phyloP scores from a whole-genome alignment of 2,797 vertebrate species.

The Sandelia bainsii region DNA sequence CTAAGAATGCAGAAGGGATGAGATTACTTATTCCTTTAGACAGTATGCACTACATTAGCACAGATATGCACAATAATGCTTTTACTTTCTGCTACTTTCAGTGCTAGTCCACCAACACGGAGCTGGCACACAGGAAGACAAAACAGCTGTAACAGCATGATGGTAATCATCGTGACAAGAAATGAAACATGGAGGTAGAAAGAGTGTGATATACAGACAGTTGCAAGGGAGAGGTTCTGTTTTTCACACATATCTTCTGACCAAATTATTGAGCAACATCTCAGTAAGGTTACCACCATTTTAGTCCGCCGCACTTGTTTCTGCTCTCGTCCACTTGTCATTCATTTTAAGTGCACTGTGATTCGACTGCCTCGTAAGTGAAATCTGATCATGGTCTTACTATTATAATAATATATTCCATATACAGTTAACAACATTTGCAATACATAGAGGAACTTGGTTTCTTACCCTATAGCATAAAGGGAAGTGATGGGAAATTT shows the following conservation, averaged over 20 bases:
- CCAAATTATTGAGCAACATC: neutral
- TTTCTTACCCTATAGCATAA: slow-evolving; percentile 90
- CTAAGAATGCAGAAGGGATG: slow-evolving; percentile 63
- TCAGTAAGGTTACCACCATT: neutral
- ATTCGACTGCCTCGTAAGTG: neutral
- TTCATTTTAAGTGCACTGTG: neutral
- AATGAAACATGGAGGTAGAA: slow-evolving; percentile 34
- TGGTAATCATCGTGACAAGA: slow-evolving; percentile 11
- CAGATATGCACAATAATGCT: neutral
- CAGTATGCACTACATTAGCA: neutral
- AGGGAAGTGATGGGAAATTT: slow-evolving; percentile 83
- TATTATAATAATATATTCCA: neutral
- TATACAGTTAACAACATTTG: neutral
- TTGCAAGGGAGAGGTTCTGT: neutral
- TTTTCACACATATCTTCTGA: slow-evolving; percentile 8
- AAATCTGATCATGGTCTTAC: neutral
- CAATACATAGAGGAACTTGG: neutral
- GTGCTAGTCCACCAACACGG: neutral
- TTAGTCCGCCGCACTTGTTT: neutral
- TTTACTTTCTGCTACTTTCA: slow-evolving; percentile 1
- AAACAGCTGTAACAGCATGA: neutral
- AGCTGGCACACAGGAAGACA: neutral
- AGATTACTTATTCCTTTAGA: neutral
- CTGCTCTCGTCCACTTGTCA: neutral
- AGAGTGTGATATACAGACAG: neutral